phyloP scores from a whole-genome alignment of 2,113 vertebrate genomes.

The Mesembrinibis cayennensis region DNA sequence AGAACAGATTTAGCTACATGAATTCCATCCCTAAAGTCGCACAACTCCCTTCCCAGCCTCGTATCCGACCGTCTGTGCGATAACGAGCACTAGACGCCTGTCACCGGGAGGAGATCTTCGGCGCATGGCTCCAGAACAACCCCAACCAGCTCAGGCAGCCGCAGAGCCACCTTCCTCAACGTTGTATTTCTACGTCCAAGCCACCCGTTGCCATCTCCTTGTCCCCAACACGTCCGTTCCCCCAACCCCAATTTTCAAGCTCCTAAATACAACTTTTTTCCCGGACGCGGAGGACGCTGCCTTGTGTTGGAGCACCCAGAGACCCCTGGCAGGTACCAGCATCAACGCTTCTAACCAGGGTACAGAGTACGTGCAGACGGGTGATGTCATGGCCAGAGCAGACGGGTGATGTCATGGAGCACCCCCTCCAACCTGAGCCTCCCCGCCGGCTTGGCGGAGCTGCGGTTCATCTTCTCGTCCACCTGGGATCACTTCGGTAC shows the following conservation, averaged over 20 bases:
- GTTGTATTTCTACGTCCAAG: not conserved
- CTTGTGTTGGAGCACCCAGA: accelerated
- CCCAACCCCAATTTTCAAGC: not conserved
- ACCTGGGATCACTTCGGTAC: not conserved
- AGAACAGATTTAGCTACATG: not conserved
- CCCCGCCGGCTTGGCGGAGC: accelerated
- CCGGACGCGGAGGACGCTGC: accelerated
- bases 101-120: accelerated
- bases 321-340: not conserved
- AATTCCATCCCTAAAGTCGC: not conserved
- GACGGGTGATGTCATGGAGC: not conserved
- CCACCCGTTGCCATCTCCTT: not conserved
- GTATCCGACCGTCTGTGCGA: not conserved
- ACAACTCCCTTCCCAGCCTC: not conserved
- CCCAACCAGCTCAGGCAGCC: not conserved
- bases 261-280: not conserved
- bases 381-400: not conserved
- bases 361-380: not conserved
- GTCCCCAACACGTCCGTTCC: not conserved
- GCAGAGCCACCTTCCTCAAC: not conserved
- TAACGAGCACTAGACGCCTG: not conserved
- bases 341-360: not conserved
- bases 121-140: accelerated
- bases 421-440: not conserved
- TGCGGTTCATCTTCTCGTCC: not conserved